A percentile compares a stretch with the other conserved stretches of the same genome.
These are phyloP conservation scores for Otus scops DNA, from an alignment of 2,797 vertebrate species.

Conservation along the genomic window DNA sequence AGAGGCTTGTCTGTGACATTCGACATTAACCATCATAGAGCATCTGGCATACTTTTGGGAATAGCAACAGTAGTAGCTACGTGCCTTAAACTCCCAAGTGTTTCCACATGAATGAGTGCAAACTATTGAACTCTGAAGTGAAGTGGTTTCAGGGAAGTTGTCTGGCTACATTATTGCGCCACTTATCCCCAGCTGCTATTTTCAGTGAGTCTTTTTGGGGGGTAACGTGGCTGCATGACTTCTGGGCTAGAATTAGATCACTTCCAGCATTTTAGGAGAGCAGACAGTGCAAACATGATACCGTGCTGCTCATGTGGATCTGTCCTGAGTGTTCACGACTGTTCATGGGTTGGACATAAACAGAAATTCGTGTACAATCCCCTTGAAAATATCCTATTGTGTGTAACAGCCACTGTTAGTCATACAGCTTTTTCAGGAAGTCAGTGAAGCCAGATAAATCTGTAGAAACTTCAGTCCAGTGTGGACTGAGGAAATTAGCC, in stretches of 20 bases:
- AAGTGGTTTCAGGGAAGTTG: background rate
- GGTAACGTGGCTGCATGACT: background rate
- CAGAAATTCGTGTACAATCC: background rate
- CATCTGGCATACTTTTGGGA: background rate
- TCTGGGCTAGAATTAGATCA: background rate
- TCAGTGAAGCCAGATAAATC: background rate
- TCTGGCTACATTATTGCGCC: background rate
- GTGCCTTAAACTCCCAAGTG: background rate
- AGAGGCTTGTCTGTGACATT: background rate
- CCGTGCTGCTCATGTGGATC: background rate
- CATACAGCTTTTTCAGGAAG: background rate
- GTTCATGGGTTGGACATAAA: background rate
- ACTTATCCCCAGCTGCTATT: background rate
- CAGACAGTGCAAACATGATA: background rate
- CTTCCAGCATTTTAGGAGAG: background rate
- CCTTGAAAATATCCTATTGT: background rate
- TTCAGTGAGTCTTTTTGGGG: background rate
- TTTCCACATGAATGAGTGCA: conserved; percentile 25
- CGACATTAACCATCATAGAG: background rate
- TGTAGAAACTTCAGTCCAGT: background rate
- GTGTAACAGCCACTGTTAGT: background rate
- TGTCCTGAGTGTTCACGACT: background rate
- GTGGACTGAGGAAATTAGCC: background rate
- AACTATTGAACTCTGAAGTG: background rate
- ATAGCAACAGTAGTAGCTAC: background rate